Conservation (phyloP, 2,113 vertebrate genomes). For the Psilopsiagon aurifrons region DNA sequence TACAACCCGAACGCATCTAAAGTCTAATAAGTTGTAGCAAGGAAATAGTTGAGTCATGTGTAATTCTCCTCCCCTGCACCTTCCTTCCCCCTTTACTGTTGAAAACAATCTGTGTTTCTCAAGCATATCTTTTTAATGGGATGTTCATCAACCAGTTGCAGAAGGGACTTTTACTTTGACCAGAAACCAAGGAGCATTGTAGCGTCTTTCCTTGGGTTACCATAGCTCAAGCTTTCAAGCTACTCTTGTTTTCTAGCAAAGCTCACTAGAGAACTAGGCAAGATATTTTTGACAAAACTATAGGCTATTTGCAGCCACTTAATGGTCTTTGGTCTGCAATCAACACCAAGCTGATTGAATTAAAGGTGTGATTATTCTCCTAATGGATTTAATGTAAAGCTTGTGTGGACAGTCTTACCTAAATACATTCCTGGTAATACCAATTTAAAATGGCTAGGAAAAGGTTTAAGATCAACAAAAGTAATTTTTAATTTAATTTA, state of each 20-base stretch:
- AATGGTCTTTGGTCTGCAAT: slow-evolving; percentile 12
- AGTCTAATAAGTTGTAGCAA: slow-evolving; percentile 48
- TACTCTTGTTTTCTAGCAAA: neutral
- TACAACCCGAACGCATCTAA: slow-evolving; percentile 46
- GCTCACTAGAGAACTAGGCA: neutral
- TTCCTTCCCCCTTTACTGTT: neutral
- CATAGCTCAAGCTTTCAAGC: neutral
- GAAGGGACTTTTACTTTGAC: neutral
- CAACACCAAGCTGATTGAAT: neutral
- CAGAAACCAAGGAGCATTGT: neutral
- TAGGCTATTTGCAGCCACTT: slow-evolving; percentile 49
- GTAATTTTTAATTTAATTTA: slow-evolving; percentile 7
- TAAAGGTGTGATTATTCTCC: slow-evolving; percentile 7
- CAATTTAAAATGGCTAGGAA: neutral
- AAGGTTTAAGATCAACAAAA: neutral
- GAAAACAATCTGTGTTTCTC: slow-evolving; percentile 16
- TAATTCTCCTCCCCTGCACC: neutral
- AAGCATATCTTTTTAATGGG: neutral
- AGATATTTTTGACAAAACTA: neutral
- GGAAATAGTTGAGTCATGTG: slow-evolving; percentile 59
- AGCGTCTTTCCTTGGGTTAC: neutral
- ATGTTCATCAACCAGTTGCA: neutral
- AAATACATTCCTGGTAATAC: neutral
- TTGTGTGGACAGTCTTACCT: neutral
- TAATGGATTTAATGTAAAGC: slow-evolving; percentile 25